Evolutionary conservation across 2,113 vertebrate genomes (phyloP), one percentile per base, ranked within the genome.

Genomic region (Paramormyrops kingsleyae): DNA sequence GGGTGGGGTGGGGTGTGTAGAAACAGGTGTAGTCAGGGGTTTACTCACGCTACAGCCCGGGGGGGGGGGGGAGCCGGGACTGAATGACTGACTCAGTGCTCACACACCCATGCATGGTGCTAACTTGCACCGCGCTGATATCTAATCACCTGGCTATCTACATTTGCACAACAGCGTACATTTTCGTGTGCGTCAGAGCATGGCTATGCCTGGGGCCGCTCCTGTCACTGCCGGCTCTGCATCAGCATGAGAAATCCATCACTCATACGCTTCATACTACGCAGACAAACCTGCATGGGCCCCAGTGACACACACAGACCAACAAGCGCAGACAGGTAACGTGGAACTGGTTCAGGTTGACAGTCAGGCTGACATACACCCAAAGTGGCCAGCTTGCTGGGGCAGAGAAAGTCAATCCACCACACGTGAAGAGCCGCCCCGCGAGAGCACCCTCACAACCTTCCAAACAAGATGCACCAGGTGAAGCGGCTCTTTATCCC

Each of bases 1-100:
- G 70, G 27, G 27, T 74, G n/a, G 17, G 53, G 53, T 59, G n/a
- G 8, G 27, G 66, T 77, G 13, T 77, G 31, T 83, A 83, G 85
- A 87, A 87, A 53, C 85, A 87, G 85, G 85, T 87, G 85, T 87
- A 87, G 85, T 35, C 47, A 87, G 49, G 46, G 84, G 12, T 47
- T 47, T n/a, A 85, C 46, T 21, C 19, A 85, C 24, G 27, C 62
- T 27, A 50, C 24, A 47, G 84, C 44, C 44, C 5, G 47, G 44
- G 4, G n/a, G 49, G 5, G 3, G 19, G 85, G 50, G 0, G 46
- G 27, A 9, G 47, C 85, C 2, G 27, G 6, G 50, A 31, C 10
- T 6, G 85, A 86, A n/a, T 86, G 49, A 17, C n/a, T 87, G 49
- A 87, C 8, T 87, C 85, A 87, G 27, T 17, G 50, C 31, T 87